A percentile compares a stretch with the other conserved stretches of the same genome.
These are phyloP conservation scores for Brachyalestes nurse DNA, from an alignment of 2,797 vertebrate genomes.

Conservation along the genomic window DNA sequence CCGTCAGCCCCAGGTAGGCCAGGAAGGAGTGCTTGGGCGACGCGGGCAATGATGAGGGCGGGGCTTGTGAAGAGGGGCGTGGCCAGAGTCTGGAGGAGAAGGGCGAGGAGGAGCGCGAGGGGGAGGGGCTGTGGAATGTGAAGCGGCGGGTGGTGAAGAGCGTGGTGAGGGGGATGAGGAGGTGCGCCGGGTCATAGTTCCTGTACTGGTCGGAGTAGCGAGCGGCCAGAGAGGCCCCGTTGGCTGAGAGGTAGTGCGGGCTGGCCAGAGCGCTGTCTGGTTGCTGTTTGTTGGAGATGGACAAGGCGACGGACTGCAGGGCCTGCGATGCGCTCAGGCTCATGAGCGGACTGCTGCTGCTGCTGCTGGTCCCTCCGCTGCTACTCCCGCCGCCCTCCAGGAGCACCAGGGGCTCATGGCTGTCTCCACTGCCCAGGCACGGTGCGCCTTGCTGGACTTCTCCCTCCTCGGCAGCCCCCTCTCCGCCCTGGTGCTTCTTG, in stretches of 20 bases:
- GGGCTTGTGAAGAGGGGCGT: conserved; percentile 81
- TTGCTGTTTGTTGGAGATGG: conserved; percentile 78
- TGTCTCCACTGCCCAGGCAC: conserved; percentile 69
- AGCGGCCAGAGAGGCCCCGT: conserved; percentile 82
- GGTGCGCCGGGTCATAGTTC: conserved; percentile 93
- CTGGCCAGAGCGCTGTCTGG: conserved; percentile 62
- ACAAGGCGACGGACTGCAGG: conserved; percentile 94
- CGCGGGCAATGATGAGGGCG: conserved; percentile 80
- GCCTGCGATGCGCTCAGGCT: conserved; percentile 95
- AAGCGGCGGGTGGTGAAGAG: conserved; percentile 89
- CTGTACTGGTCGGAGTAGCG: conserved; percentile 89
- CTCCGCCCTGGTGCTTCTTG: conserved; percentile 92
- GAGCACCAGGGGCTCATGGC: conserved; percentile 64
- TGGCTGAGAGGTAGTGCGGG: conserved; percentile 79
- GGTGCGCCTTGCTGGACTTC: conserved; percentile 66
- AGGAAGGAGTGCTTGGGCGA: conserved; percentile 99
- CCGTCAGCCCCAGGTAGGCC: conserved; percentile 95
- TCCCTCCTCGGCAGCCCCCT: conserved; percentile 64
- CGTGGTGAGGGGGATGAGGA: conserved; percentile 98
- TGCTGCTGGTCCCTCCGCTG: conserved; percentile 75
- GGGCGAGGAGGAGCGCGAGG: conserved; percentile 86
- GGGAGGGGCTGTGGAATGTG: conserved; percentile 88
- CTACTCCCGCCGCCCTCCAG: conserved; percentile 74
- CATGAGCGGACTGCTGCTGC: conserved; percentile 88
- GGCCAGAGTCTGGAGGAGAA: conserved; percentile 87